phyloP scores from a whole-genome alignment of 2,797 vertebrate genomes.

The Sebastiscus albofasciatus region DNA sequence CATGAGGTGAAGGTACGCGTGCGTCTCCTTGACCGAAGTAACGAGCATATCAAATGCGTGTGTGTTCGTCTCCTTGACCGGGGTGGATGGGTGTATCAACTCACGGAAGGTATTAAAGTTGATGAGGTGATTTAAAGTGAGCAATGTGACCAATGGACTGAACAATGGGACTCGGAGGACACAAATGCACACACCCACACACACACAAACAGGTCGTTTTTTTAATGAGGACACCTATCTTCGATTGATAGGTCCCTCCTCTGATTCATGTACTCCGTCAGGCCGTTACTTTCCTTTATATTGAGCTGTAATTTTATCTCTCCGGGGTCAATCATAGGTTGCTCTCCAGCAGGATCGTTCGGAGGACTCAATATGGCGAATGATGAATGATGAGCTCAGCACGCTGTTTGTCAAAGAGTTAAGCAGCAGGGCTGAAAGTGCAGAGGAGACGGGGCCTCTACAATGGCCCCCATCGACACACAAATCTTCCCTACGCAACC shows the following conservation, averaged over 20 bases:
- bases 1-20: slow-evolving; percentile 6
- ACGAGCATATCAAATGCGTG: slow-evolving; percentile 45
- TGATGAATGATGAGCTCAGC: slow-evolving; percentile 44
- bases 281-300: slow-evolving; percentile 42
- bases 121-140: slow-evolving; percentile 72
- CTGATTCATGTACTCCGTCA: slow-evolving; percentile 29
- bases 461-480: not conserved
- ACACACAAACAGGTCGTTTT: slow-evolving; percentile 35
- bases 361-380: slow-evolving; percentile 29
- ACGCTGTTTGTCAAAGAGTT: slow-evolving; percentile 35
- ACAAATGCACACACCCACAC: slow-evolving; percentile 36
- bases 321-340: slow-evolving; percentile 54
- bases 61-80: slow-evolving; percentile 64
- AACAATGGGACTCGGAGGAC: slow-evolving; percentile 57
- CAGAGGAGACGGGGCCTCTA: not conserved
- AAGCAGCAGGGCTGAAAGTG: slow-evolving; percentile 17
- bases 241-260: slow-evolving; percentile 51
- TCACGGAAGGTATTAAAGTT: slow-evolving; percentile 60
- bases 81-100: slow-evolving; percentile 58
- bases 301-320: slow-evolving; percentile 57
- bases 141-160: slow-evolving; percentile 66
- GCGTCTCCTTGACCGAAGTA: slow-evolving; percentile 59
- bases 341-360: slow-evolving; percentile 30
- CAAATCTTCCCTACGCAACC: slow-evolving; percentile 8
- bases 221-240: slow-evolving; percentile 49